Base-by-base conservation (phyloP, 2,797 vertebrate species). In the Eurystomus glaucurus region DNA sequence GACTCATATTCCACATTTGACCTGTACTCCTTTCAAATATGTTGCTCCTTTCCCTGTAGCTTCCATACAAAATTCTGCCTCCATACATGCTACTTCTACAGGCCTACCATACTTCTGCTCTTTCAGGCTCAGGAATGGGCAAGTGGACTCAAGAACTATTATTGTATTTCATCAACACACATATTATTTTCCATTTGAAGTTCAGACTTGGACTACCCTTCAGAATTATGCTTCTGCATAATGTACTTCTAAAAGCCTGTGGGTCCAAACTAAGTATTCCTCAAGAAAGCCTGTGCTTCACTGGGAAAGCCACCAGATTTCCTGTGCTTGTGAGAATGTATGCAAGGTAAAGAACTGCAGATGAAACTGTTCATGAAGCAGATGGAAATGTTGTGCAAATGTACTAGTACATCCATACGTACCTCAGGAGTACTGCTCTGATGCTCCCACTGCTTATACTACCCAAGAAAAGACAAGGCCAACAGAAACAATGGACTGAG, bases 401-500 rank as follows among this genome's bases (percentile, higher is more conserved):
- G 39, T 58, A 62, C 39, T n/a, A 46, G 31, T 1, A 0, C 33
- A 72, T 57, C 45, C 65, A 33, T 11, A 55, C 0, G 0, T 33
- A 81, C 10, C 20, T 71, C 55, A 72, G 21, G 57, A 68, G 7
- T n/a, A 64, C 45, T 72, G 14, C 37, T 92, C 29, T 43, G 33
- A 51, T 14, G 29, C 18, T 84, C 54, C 61, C 57, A 77, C 16
- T 12, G 29, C 31, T 31, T 43, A 14, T 0, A 64, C 19, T 18
- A 54, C 13, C 21, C n/a, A 29, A 50, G 3, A 90, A 95, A 76
- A 10, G 17, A 79, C 8, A 75, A 60, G 41, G 19, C 19, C 58
- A 52, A 14, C 10, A 80, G 26, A 31, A 86, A 86, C 41, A 85
- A 21, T 1, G 9, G 33, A 60, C n/a, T 22, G 23, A 88, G 37